Percentiles rank a stretch among this genome's conserved stretches.
phyloP scores from a whole-genome alignment of 1,140 invertebrate genomes.

The Sycobia sp. region DNA sequence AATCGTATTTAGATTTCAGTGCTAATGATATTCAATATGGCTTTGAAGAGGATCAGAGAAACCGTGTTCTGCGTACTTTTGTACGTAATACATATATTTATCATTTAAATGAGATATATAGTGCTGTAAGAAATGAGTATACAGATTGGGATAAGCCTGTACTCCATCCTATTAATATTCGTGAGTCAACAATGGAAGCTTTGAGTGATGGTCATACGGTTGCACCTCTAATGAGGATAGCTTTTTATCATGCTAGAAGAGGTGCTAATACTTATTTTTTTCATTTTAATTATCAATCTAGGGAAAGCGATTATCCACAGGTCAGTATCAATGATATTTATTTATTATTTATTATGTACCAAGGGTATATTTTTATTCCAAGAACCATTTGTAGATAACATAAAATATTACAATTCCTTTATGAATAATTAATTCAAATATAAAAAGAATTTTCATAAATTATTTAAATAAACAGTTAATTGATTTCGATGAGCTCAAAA shows the following conservation, averaged over 20 bases:
- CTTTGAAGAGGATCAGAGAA: slow-evolving; percentile 77
- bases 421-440: no score
- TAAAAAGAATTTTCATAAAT: no score
- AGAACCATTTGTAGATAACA: no score
- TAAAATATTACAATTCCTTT: no score
- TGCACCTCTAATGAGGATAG: slow-evolving; percentile 72
- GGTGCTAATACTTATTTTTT: slow-evolving; percentile 77
- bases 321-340: no score
- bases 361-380: no score
- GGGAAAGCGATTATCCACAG: slow-evolving; percentile 76
- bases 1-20: slow-evolving; percentile 78
- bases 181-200: slow-evolving; percentile 86
- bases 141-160: slow-evolving; percentile 89
- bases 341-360: no score
- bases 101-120: slow-evolving; percentile 90
- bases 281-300: slow-evolving; percentile 81
- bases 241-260: slow-evolving; percentile 71
- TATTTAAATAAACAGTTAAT: no score
- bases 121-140: slow-evolving; percentile 90
- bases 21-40: slow-evolving; percentile 77
- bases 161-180: slow-evolving; percentile 79
- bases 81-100: slow-evolving; percentile 85
- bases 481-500: no score
- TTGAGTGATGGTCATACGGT: slow-evolving; percentile 83
- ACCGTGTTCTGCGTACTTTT: slow-evolving; percentile 78